These are phyloP conservation scores for Heteropelma amictum DNA, from an alignment of 2,888 invertebrate species.

Conservation along the genomic window DNA sequence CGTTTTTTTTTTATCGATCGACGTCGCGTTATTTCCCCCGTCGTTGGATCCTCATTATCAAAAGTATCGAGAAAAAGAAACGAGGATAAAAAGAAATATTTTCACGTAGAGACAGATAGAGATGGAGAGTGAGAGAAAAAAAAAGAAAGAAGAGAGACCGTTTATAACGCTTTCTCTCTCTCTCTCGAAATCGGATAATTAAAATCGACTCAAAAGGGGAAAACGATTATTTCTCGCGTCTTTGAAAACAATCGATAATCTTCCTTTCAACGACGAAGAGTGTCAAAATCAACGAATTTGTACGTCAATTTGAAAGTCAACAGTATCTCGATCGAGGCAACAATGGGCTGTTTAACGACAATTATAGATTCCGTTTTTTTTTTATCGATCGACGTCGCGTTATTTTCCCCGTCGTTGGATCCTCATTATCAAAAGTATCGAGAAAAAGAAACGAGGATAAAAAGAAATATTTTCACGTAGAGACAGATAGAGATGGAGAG, in stretches of 20 bases:
- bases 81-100: too few relatives aligned
- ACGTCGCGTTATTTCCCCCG: slow-evolving; percentile 19
- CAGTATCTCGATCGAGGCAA: too few relatives aligned
- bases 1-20: slow-evolving; percentile 4
- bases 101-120: slow-evolving; percentile 67
- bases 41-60: slow-evolving; percentile 5
- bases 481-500: slow-evolving; percentile 56
- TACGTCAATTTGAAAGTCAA: too few relatives aligned
- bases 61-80: neutral
- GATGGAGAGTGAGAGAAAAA: neutral
- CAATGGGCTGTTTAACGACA: too few relatives aligned
- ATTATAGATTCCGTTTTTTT: too few relatives aligned
- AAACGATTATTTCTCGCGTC: too few relatives aligned
- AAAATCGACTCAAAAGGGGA: too few relatives aligned
- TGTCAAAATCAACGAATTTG: too few relatives aligned
- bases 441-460: slow-evolving; percentile 53
- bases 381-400: neutral
- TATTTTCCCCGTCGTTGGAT: slow-evolving; percentile 24
- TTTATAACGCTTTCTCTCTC: slow-evolving; percentile 54
- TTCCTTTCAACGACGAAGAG: too few relatives aligned
- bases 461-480: too few relatives aligned
- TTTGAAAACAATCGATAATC: too few relatives aligned
- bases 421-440: slow-evolving; percentile 8
- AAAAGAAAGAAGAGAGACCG: slow-evolving; percentile 40
- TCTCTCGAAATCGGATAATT: too few relatives aligned